Conservation (phyloP, 1,140 invertebrate genomes). For the Drosophila parvula region DNA sequence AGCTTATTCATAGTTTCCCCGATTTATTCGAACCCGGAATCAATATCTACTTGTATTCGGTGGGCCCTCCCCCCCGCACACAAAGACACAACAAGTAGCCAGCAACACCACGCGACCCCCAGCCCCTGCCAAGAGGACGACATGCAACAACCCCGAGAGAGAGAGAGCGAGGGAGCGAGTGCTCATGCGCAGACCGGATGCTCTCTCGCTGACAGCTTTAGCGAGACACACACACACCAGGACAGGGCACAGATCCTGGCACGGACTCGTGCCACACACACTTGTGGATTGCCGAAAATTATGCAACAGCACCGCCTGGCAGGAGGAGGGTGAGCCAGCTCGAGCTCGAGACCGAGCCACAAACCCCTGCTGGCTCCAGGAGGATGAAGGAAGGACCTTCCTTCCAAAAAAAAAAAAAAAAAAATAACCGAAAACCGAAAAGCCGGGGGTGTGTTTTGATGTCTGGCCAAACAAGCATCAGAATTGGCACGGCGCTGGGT, state of each 20-base stretch:
- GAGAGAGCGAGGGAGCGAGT: conserved; percentile 8
- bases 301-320: conserved; percentile 71
- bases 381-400: conserved; percentile 1
- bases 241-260: conserved; percentile 29
- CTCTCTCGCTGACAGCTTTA: conserved; percentile 35
- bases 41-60: conserved; percentile 12
- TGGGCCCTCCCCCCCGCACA: conserved; percentile 42
- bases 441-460: conserved; percentile 76
- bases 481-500: conserved; percentile 40
- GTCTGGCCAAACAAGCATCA: conserved; percentile 58
- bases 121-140: not conserved
- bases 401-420: no score
- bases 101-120: conserved; percentile 31
- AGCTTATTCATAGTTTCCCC: not conserved
- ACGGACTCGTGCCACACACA: conserved; percentile 71
- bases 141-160: conserved; percentile 56
- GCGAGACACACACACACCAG: conserved; percentile 57
- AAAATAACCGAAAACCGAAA: conserved; percentile 35
- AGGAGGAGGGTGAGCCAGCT: conserved; percentile 5
- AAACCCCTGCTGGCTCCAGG: conserved; percentile 27
- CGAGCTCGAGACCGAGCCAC: not conserved
- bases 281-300: conserved; percentile 83
- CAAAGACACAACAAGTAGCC: conserved; percentile 78
- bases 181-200: conserved; percentile 45
- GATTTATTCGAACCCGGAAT: conserved; percentile 24